These are phyloP conservation scores for Calyptomena viridis DNA, from an alignment of 2,113 vertebrate genomes.

Conservation along the genomic window DNA sequence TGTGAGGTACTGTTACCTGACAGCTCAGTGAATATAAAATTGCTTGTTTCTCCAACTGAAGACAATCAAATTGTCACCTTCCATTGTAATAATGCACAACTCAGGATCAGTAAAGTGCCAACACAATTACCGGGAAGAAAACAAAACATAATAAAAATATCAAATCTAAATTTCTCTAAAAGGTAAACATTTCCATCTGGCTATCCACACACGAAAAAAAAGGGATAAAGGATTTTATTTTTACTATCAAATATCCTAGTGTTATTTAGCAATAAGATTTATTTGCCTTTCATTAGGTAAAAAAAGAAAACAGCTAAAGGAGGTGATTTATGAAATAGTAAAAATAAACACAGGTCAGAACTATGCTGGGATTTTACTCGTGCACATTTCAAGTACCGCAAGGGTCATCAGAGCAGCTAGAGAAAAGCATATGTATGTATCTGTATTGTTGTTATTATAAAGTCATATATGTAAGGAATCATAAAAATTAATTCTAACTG, in stretches of 20 bases:
- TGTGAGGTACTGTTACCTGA: constrained; percentile 90
- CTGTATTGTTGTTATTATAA: neutral
- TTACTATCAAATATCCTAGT: constrained; percentile 42
- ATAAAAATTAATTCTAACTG: constrained; percentile 31
- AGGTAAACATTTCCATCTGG: constrained; percentile 69
- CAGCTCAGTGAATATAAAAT: constrained; percentile 89
- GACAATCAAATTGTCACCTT: constrained; percentile 96
- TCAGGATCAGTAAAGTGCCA: constrained; percentile 82
- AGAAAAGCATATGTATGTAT: neutral
- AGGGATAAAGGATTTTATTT: constrained; percentile 24
- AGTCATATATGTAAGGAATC: neutral
- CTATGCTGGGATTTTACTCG: neutral
- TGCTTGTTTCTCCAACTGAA: constrained; percentile 89
- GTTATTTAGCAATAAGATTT: constrained; percentile 58
- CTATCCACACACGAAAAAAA: neutral
- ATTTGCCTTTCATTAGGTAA: constrained; percentile 45
- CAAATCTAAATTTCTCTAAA: constrained; percentile 67
- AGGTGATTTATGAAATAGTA: constrained; percentile 19
- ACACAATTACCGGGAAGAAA: constrained; percentile 74
- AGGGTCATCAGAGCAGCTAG: neutral
- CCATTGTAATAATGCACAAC: constrained; percentile 86
- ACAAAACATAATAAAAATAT: constrained; percentile 72
- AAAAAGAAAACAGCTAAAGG: constrained; percentile 53
- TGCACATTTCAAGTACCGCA: neutral
- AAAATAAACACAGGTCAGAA: constrained; percentile 42